Conservation (phyloP, 1,140 invertebrate species). For the Amphibalanus amphitrite region DNA sequence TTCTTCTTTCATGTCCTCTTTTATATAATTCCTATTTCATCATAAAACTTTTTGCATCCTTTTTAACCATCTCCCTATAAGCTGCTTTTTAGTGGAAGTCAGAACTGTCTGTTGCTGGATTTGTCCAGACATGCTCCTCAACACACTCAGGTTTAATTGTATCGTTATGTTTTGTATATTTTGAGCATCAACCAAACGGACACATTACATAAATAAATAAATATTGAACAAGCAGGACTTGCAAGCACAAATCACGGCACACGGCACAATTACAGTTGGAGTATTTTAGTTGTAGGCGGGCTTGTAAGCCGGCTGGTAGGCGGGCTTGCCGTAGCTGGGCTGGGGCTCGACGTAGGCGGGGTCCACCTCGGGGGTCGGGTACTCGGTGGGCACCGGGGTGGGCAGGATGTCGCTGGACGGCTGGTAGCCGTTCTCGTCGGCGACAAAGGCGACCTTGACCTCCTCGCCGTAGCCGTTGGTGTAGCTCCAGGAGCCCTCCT, state of each 20-base stretch:
- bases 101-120: no score
- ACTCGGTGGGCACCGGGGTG: background rate
- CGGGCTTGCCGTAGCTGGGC: background rate
- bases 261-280: background rate
- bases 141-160: no score
- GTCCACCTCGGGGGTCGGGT: background rate
- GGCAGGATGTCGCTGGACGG: background rate
- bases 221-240: background rate
- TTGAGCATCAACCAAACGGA: background rate
- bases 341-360: background rate
- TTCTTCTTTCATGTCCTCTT: no score
- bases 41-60: no score
- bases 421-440: conserved; percentile 1
- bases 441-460: background rate
- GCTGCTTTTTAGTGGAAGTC: no score
- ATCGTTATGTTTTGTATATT: background rate
- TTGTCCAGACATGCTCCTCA: no score
- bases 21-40: no score
- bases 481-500: conserved; percentile 1
- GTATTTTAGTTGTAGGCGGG: no score
- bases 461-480: background rate
- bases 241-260: background rate
- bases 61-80: no score
- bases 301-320: no score
- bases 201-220: background rate